phyloP scores from a whole-genome alignment of 2,888 invertebrate genomes.

The Philereme vetulata region DNA sequence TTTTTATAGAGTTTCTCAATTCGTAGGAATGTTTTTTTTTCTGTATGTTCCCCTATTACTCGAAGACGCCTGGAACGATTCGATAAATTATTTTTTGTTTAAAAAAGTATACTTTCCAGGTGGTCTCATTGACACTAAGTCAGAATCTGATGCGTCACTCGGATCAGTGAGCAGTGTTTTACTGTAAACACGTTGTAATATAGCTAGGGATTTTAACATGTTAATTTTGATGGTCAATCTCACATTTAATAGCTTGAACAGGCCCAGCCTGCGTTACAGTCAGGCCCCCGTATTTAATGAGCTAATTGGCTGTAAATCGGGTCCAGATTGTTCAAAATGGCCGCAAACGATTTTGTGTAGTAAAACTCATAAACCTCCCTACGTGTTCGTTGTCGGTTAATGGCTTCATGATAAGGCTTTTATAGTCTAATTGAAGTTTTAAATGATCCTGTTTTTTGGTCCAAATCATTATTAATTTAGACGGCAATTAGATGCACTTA shows the following conservation, averaged over 20 bases:
- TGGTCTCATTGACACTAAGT: too few species aligned
- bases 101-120: too few species aligned
- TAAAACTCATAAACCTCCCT: slow-evolving; percentile 82
- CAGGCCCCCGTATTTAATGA: slow-evolving; percentile 72
- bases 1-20: too few species aligned
- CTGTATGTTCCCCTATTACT: too few species aligned
- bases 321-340: slow-evolving; percentile 73
- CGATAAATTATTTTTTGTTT: too few species aligned
- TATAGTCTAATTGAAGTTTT: slow-evolving; percentile 76
- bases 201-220: too few species aligned
- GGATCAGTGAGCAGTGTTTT: too few species aligned
- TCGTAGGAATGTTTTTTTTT: too few species aligned
- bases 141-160: too few species aligned
- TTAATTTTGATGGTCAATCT: background rate
- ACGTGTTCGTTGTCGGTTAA: slow-evolving; percentile 72
- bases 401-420: slow-evolving; percentile 75
- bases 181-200: too few species aligned
- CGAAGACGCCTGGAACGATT: too few species aligned
- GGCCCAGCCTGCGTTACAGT: slow-evolving; percentile 51
- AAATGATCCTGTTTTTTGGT: slow-evolving; percentile 56
- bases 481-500: slow-evolving; percentile 64
- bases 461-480: slow-evolving; percentile 74
- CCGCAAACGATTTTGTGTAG: slow-evolving; percentile 77
- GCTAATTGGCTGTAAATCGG: slow-evolving; percentile 80
- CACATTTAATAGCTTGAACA: slow-evolving; percentile 48